phyloP scores from a whole-genome alignment of 2,113 vertebrate genomes.

The Scomber colias region DNA sequence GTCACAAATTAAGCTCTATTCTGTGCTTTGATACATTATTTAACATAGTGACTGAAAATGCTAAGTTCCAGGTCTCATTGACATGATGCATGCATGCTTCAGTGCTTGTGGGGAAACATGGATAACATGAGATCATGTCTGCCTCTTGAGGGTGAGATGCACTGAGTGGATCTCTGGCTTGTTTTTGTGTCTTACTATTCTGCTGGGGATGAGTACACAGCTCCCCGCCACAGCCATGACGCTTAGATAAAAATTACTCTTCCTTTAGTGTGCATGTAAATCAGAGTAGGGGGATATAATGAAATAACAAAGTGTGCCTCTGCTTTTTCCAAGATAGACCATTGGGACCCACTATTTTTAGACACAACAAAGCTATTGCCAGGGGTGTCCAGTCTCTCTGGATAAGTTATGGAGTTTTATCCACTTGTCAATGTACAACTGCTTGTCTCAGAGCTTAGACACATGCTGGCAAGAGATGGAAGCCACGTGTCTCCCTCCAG shows the following conservation, averaged over 20 bases:
- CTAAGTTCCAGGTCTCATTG: constrained; percentile 66
- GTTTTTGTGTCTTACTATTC: constrained; percentile 69
- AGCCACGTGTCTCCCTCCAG: constrained; percentile 48
- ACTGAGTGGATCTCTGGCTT: constrained; percentile 64
- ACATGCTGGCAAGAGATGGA: constrained; percentile 59
- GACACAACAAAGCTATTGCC: constrained; percentile 81
- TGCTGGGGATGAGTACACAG: constrained; percentile 72
- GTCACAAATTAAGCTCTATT: constrained; percentile 69
- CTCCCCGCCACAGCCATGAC: constrained; percentile 53
- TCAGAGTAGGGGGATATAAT: constrained; percentile 67
- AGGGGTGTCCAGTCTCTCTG: constrained; percentile 75
- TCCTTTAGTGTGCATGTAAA: constrained; percentile 77
- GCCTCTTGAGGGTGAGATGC: constrained; percentile 71
- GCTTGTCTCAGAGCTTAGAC: constrained; percentile 54
- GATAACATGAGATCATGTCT: constrained; percentile 82
- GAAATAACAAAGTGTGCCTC: constrained; percentile 72
- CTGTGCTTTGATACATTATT: constrained; percentile 80
- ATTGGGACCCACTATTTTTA: constrained; percentile 78
- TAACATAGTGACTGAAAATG: constrained; percentile 60
- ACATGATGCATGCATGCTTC: constrained; percentile 70
- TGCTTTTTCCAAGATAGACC: constrained; percentile 55
- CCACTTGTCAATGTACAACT: constrained; percentile 57
- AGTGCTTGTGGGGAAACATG: constrained; percentile 75
- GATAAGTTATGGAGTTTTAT: constrained; percentile 72
- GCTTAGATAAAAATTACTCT: constrained; percentile 62